Evolutionary conservation across 2,797 vertebrate genomes (phyloP), one percentile per base, ranked within the genome.

Genomic region (Yasuhikotakia modesta): DNA sequence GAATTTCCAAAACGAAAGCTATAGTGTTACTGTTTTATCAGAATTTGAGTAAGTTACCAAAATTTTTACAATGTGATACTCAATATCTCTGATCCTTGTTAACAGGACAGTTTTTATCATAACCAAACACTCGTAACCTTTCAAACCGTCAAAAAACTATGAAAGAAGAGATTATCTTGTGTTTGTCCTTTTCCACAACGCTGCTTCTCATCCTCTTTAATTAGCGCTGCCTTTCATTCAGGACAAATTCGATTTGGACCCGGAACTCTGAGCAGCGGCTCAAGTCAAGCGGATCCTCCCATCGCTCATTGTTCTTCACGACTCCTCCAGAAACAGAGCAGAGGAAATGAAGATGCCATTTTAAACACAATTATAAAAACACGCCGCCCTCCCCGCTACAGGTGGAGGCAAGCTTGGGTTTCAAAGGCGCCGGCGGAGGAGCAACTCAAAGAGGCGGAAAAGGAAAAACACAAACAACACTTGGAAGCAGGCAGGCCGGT

Each of bases 321-420:
- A 57, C 61, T 74, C 43, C 45, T 87, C 88, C 85, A 86, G 85
- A 89, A 88, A 87, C 78, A 82, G 1, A 17, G 43, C 85, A 77
- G 60, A 81, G 87, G 90, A 92, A 89, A 90, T 89, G 82, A 88
- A 88, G 89, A 88, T 87, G 85, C 85, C 83, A 86, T 83, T 82
- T 83, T 32, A 79, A 75, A 86, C 86, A 48, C 30, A 22, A 73
- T 80, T 82, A 87, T 85, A 84, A 89, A 90, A 90, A 90, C 87
- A 89, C 87, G 70, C 19, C 24, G 27, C 68, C 22, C 60, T 73
- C 19, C 79, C 35, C 50, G n/a, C 58, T 77, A 78, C 80, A 85
- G 82, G 91, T 90, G 89, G 91, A 89, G 84, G 76, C 50, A 84
- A 19, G n/a, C 79, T 89, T 83, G 7, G 46, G 73, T 90, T 92